Evolutionary conservation across 1,140 invertebrate genomes (phyloP).

Genomic region (Leptinotarsa undecemlineata): DNA sequence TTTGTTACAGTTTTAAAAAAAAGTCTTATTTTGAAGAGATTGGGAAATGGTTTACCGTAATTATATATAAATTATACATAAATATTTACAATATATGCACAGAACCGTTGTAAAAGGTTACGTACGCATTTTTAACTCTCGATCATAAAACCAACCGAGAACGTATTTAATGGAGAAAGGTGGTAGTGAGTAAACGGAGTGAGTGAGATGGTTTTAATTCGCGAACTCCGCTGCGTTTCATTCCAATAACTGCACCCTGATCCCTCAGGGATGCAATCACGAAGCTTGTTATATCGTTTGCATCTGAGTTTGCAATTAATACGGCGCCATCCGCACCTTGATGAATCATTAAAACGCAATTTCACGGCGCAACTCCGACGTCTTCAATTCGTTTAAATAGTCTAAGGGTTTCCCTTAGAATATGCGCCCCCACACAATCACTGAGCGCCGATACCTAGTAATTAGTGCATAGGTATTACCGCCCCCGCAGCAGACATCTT

Average conservation of each 20-base stretch:
- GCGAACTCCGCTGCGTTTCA: neutral
- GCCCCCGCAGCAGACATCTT: too few relatives aligned
- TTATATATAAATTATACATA: too few relatives aligned
- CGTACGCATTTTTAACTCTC: too few relatives aligned
- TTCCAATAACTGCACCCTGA: neutral
- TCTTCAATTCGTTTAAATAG: conserved; percentile 11
- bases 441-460: neutral
- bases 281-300: conserved; percentile 41
- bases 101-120: too few relatives aligned
- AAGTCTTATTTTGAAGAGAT: too few relatives aligned
- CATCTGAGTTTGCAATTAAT: conserved; percentile 45
- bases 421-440: too few relatives aligned
- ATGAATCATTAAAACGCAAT: conserved; percentile 50
- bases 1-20: too few relatives aligned
- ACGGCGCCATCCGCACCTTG: conserved; percentile 44
- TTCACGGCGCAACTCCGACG: conserved; percentile 33
- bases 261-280: conserved; percentile 42
- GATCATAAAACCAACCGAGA: too few relatives aligned
- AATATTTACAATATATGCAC: too few relatives aligned
- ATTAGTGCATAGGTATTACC: neutral
- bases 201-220: neutral
- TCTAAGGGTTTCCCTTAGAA: neutral
- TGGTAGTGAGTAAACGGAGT: neutral
- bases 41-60: too few relatives aligned
- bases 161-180: too few relatives aligned